phyloP scores from a whole-genome alignment of 2,113 vertebrate species.

The Bos taurus region DNA sequence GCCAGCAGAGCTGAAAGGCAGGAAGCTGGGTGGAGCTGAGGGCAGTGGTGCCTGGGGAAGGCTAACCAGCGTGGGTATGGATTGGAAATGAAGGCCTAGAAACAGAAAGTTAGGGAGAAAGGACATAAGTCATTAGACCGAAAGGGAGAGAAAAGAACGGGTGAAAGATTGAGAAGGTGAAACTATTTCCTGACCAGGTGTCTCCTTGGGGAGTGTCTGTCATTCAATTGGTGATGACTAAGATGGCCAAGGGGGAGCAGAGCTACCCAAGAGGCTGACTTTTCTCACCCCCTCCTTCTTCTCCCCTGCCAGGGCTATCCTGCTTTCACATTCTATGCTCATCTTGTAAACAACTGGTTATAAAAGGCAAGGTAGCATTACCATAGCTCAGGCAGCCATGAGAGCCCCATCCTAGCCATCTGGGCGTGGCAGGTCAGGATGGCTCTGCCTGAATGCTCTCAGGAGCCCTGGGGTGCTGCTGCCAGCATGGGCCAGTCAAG shows the following conservation, averaged over 20 bases:
- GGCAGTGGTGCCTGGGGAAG: conserved; percentile 64
- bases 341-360: background rate
- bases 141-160: background rate
- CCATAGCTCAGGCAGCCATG: fast-evolving
- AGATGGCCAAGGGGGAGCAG: background rate
- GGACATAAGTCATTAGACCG: conserved; percentile 35
- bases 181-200: background rate
- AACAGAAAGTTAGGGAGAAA: conserved; percentile 68
- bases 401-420: background rate
- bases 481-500: background rate
- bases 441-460: background rate
- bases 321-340: background rate
- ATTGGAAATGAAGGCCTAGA: conserved; percentile 82
- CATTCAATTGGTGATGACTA: background rate
- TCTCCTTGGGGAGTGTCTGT: background rate
- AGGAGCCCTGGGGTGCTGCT: background rate
- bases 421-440: background rate
- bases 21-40: conserved; percentile 63
- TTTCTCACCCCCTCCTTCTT: background rate
- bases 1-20: conserved; percentile 65
- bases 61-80: conserved; percentile 74
- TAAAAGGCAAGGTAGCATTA: background rate
- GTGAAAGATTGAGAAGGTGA: background rate
- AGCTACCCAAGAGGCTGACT: background rate
- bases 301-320: too few relatives aligned